These are phyloP conservation scores for Epinotia nisella DNA, from an alignment of 2,888 invertebrate species.

Conservation along the genomic window DNA sequence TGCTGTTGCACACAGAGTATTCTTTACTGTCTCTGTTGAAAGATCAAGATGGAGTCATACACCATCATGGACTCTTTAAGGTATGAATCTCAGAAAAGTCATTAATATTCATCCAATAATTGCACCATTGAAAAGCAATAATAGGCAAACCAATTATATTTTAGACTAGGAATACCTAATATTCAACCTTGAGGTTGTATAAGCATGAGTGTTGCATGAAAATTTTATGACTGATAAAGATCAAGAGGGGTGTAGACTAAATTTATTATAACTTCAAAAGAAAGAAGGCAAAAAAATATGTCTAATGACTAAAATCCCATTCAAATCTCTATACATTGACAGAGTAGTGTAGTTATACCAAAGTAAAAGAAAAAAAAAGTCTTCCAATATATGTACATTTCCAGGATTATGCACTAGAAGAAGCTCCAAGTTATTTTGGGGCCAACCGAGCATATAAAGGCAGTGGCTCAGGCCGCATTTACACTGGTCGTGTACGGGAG, in stretches of 20 bases:
- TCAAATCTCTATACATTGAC: no score
- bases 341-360: no score
- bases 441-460: conserved; percentile 57
- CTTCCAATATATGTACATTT: conserved; percentile 45
- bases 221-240: no score
- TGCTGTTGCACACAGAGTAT: conserved; percentile 91
- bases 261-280: no score
- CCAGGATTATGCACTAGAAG: conserved; percentile 89
- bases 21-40: conserved; percentile 88
- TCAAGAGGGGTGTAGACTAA: no score
- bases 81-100: conserved; percentile 63
- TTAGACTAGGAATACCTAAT: background rate
- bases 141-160: background rate
- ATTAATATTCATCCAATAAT: background rate
- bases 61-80: conserved; percentile 91
- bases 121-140: background rate
- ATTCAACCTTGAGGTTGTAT: background rate
- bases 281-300: no score
- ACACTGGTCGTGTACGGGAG: conserved; percentile 84
- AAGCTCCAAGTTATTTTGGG: conserved; percentile 79
- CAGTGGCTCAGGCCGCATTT: conserved; percentile 77
- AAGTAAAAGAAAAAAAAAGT: no score
- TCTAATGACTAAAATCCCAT: no score
- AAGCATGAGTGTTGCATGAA: background rate
- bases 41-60: conserved; percentile 89